These are phyloP conservation scores for Dendronephthya gigantea DNA, from an alignment of 64 coral and sea anemone genomes.

Conservation along the genomic window DNA sequence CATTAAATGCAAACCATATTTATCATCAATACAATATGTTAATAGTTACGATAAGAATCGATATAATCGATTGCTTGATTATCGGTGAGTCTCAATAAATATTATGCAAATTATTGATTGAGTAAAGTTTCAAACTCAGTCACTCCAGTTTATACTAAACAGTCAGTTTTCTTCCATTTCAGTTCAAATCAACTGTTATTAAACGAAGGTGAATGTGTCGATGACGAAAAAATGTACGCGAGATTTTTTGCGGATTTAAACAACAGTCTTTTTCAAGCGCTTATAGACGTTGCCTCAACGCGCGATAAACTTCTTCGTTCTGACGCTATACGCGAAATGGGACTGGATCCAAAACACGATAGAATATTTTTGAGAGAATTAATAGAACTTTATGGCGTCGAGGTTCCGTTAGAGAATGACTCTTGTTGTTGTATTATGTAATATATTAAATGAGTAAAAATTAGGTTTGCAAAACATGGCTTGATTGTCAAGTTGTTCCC, in stretches of 20 bases:
- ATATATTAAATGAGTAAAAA: background rate
- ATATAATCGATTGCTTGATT: constrained; percentile 54
- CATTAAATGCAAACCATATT: constrained; percentile 68
- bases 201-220: constrained; percentile 66
- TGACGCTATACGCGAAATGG: constrained; percentile 55
- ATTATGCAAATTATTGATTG: too few species aligned
- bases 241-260: constrained; percentile 95
- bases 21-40: constrained; percentile 55
- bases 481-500: too few species aligned
- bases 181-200: constrained; percentile 75
- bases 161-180: background rate
- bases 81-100: constrained; percentile 58
- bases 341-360: constrained; percentile 84
- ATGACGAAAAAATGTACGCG: constrained; percentile 99
- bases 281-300: constrained; percentile 86
- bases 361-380: constrained; percentile 59
- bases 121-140: too few species aligned
- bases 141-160: too few species aligned
- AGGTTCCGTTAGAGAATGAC: constrained; percentile 18
- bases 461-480: too few species aligned
- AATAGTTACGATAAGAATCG: constrained; percentile 83
- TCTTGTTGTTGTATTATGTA: background rate
- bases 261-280: constrained; percentile 74
- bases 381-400: constrained; percentile 84
- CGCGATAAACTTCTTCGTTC: constrained; percentile 67